A percentile compares a stretch with the other conserved stretches of the same genome.
These are phyloP conservation scores for Carassius gibelio DNA, from an alignment of 2,113 vertebrate genomes.

Conservation along the genomic window DNA sequence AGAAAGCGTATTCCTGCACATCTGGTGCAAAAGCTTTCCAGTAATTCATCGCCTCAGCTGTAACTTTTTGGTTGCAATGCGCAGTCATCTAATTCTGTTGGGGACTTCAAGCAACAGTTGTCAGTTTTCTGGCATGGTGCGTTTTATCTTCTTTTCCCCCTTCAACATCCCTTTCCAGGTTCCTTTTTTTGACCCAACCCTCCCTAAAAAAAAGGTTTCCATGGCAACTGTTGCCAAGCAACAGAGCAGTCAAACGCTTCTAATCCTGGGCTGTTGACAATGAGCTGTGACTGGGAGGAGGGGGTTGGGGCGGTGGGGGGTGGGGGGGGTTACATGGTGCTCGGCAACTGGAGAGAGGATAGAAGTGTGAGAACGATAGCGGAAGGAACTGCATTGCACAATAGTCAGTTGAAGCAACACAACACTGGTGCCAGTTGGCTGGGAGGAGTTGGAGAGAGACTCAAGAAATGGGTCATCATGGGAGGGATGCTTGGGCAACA, in stretches of 20 bases:
- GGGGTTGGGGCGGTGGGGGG: conserved; percentile 51
- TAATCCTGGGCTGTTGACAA: conserved; percentile 80
- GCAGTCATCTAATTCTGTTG: conserved; percentile 13
- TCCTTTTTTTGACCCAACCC: conserved; percentile 75
- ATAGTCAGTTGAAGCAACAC: conserved; percentile 6
- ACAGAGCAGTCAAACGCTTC: conserved; percentile 80
- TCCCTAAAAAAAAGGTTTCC: conserved; percentile 75
- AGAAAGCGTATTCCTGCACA: not conserved
- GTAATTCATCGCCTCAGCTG: not conserved
- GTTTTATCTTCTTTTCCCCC: not conserved
- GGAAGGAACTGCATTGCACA: conserved; percentile 53
- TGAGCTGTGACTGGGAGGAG: conserved; percentile 74
- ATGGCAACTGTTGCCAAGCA: conserved; percentile 77
- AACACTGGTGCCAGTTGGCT: conserved; percentile 42
- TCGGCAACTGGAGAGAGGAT: not conserved
- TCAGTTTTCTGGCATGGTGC: not conserved
- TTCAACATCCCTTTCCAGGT: conserved; percentile 65
- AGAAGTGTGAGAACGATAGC: conserved; percentile 39
- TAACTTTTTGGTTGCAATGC: not conserved
- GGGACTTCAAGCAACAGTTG: conserved; percentile 31
- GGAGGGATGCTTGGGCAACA: conserved; percentile 38
- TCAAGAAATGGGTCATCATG: conserved; percentile 52
- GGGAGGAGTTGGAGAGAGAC: conserved; percentile 37
- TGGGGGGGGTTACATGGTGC: not conserved
- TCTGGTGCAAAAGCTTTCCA: not conserved